Conservation (phyloP, 1,140 invertebrate species). For the Metopolophium dirhodum region DNA sequence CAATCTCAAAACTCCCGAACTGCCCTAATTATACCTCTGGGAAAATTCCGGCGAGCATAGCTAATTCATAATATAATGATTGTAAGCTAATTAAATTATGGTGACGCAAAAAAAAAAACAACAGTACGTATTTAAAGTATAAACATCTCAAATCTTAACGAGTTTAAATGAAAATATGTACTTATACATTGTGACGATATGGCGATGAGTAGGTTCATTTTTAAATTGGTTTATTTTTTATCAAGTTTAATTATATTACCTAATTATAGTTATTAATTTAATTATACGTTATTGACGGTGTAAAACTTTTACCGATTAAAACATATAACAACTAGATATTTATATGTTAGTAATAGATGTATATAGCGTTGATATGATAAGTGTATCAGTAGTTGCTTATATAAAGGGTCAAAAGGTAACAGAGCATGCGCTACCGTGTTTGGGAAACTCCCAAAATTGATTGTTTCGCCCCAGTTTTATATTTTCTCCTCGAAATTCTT, state of each 20-base stretch:
- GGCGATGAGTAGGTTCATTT: neutral
- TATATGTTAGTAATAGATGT: neutral
- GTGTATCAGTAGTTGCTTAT: constrained; percentile 38
- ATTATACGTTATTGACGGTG: neutral
- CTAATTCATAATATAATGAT: neutral
- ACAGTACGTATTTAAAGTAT: neutral
- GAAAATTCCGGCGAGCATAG: no score
- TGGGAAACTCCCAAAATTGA: constrained; percentile 56
- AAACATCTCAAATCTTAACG: neutral
- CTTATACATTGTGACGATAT: neutral
- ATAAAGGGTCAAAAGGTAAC: constrained; percentile 45
- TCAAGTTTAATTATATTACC: neutral
- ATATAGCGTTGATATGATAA: constrained; percentile 9
- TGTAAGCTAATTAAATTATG: neutral
- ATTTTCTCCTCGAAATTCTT: neutral
- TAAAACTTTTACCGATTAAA: constrained; percentile 11
- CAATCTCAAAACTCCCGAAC: neutral
- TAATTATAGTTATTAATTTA: neutral
- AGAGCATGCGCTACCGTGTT: constrained; percentile 39
- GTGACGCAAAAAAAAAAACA: neutral
- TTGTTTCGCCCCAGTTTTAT: constrained; percentile 43
- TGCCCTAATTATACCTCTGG: neutral
- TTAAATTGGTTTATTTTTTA: neutral
- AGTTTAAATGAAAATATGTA: neutral
- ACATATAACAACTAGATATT: neutral